Evolutionary conservation across 2,113 vertebrate species (phyloP), one percentile per base, ranked within the genome.

Genomic region (Chamaea fasciata): DNA sequence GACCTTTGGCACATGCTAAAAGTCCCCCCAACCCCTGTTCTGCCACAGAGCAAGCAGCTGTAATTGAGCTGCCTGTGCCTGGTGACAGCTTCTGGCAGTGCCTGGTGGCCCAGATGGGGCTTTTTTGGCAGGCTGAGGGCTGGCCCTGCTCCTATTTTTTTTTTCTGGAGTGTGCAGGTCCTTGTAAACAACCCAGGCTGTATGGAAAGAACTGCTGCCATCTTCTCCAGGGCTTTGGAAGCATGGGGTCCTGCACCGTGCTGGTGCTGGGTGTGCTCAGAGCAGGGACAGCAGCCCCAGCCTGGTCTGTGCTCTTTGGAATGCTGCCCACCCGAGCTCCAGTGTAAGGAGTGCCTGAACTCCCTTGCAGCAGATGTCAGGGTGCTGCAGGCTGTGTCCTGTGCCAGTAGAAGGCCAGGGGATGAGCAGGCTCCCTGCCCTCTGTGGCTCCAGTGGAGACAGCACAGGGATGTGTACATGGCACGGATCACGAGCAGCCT

Each of bases 271-370:
- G 15, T 18, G 33, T 28, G 39, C 60, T 78, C 42, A 21, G 62
- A 50, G 60, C 13, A 10, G 49, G 60, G 18, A 17, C 28, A 73
- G 15, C 21, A 92, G 52, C 63, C 50, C 68, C 76, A 62, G 64
- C 0, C 0, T 0, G 1, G 15, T 44, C 28, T 68, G 53, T 69
- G 78, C 39, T 65, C 33, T 31, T 62, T 70, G 67, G 55, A 59
- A 3, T 35, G 42, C 33, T 47, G 26, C 23, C 42, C 20, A 46
- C 7, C 11, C 12, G 5, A 83, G 19, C 31, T 41, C 10, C 28
- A 46, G 68, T 0, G 0, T 8, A 2, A 56, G 80, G 50, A 50
- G 19, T 3, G 53, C 39, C 74, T 5, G 0, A 52, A 16, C 31
- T 65, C 9, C 53, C 23, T 41, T 31, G 11, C 31, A 35, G 3